phyloP scores from a whole-genome alignment of 2,113 vertebrate genomes.

The Prolemur simus region DNA sequence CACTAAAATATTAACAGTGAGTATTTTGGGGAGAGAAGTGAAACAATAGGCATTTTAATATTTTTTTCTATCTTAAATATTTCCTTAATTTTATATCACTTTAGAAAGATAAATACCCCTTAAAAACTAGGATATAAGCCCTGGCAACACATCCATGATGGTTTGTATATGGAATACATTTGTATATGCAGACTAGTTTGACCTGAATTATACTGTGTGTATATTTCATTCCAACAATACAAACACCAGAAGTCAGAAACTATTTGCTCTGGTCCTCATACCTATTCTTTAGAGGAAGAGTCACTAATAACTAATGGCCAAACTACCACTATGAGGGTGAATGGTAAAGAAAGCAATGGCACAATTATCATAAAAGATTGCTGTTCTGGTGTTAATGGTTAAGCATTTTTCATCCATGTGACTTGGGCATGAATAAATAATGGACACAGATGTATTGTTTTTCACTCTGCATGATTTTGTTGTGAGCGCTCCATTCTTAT shows the following conservation, averaged over 20 bases:
- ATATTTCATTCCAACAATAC: neutral
- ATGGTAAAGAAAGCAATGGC: constrained; percentile 19
- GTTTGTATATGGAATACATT: neutral
- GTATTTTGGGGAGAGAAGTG: neutral
- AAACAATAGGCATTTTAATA: neutral
- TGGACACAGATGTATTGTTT: constrained; percentile 57
- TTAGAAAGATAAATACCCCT: neutral
- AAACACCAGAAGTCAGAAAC: neutral
- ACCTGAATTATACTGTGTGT: neutral
- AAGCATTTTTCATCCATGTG: constrained; percentile 52
- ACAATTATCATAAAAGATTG: constrained; percentile 62
- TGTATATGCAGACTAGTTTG: neutral
- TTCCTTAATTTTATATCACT: neutral
- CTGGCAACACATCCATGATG: neutral
- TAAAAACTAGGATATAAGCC: neutral
- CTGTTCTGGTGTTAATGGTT: constrained; percentile 22
- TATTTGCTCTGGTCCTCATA: neutral
- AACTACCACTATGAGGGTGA: neutral
- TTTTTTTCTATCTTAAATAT: neutral
- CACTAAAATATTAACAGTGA: neutral
- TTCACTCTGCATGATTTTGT: constrained; percentile 54
- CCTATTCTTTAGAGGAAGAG: neutral
- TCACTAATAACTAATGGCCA: neutral
- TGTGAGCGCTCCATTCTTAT: constrained; percentile 49
- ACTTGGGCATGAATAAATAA: constrained; percentile 73